phyloP scores from a whole-genome alignment of 1,140 invertebrate genomes.

The Cardiocondyla obscurior region DNA sequence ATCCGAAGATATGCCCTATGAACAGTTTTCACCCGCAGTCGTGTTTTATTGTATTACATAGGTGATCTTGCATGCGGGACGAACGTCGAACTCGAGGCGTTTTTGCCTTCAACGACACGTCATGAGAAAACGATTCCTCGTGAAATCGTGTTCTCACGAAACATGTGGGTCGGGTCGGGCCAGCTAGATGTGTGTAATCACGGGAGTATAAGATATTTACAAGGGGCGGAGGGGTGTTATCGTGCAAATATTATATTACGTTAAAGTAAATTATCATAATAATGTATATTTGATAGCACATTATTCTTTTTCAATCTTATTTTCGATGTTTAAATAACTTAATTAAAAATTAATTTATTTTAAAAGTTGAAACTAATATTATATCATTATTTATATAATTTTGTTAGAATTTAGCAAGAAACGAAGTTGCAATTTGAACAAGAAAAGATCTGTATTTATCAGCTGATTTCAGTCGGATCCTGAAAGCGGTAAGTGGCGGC shows the following conservation, averaged over 20 bases:
- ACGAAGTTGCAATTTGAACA: not conserved
- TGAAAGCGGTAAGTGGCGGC: not conserved
- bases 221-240: not conserved
- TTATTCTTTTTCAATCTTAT: not conserved
- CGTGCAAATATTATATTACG: not conserved
- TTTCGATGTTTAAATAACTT: not conserved
- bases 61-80: conserved; percentile 72
- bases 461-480: not conserved
- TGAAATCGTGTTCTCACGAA: conserved; percentile 75
- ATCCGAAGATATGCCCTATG: conserved; percentile 63
- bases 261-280: not conserved
- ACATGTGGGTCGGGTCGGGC: conserved; percentile 67
- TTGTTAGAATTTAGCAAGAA: not conserved
- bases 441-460: conserved; percentile 1
- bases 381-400: not conserved
- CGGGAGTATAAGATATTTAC: not conserved
- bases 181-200: conserved; percentile 46
- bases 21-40: conserved; percentile 68
- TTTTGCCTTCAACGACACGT: conserved; percentile 55
- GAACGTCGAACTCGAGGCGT: conserved; percentile 47
- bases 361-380: not conserved
- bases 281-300: not conserved
- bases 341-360: not conserved
- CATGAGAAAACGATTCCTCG: conserved; percentile 68
- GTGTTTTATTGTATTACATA: conserved; percentile 54